phyloP scores from a whole-genome alignment of 2,888 invertebrate species.

The Drosophila atripex region DNA sequence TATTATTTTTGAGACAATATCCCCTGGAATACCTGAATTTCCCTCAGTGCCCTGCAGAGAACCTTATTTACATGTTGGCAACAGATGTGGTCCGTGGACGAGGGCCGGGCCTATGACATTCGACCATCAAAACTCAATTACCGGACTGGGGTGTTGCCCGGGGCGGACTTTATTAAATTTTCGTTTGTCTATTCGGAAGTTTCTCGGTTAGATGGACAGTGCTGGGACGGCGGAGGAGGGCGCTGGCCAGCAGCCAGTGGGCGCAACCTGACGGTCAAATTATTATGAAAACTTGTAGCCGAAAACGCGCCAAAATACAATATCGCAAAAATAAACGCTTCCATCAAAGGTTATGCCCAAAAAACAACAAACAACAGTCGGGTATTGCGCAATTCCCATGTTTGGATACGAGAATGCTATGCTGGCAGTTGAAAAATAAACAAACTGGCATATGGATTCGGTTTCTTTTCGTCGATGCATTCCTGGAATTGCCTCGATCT shows the following conservation, averaged over 20 bases:
- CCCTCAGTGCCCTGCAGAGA: constrained; percentile 9
- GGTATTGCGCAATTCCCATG: too few relatives aligned
- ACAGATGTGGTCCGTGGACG: constrained; percentile 32
- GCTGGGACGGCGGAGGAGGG: background rate
- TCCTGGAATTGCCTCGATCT: background rate
- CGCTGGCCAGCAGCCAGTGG: background rate
- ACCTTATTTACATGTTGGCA: constrained; percentile 41
- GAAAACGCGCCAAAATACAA: constrained; percentile 26
- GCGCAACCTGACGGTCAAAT: constrained; percentile 42
- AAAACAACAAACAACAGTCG: background rate
- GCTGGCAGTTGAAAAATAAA: background rate
- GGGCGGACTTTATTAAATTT: constrained; percentile 44
- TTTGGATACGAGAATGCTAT: background rate
- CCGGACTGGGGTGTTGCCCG: constrained; percentile 16
- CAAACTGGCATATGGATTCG: background rate
- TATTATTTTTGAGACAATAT: too few relatives aligned
- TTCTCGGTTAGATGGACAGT: background rate
- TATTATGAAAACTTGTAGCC: constrained; percentile 38
- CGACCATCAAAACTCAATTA: constrained; percentile 52
- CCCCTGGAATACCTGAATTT: background rate
- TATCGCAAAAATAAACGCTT: background rate
- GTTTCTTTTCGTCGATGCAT: background rate
- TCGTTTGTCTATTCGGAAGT: constrained; percentile 34
- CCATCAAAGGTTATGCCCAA: background rate
- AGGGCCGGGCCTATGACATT: constrained; percentile 32